Percentiles rank a stretch among this genome's conserved stretches.
Conservation (phyloP, 2,797 vertebrate species). For the Manis pentadactyla region DNA sequence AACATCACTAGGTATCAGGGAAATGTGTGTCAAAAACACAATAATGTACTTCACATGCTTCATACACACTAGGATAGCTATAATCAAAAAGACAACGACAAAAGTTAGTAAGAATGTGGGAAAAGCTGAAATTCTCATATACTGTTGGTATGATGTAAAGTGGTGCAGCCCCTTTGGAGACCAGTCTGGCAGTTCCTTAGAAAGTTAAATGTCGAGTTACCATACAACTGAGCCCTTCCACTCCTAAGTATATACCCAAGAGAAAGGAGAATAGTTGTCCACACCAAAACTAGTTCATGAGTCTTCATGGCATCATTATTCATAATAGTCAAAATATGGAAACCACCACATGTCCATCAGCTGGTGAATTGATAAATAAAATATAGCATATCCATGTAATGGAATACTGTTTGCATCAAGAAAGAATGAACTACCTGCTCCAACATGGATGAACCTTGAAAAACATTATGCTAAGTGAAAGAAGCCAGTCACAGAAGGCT, state of each 20-base stretch:
- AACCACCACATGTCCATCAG: background rate
- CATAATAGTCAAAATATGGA: background rate
- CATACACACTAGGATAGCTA: background rate
- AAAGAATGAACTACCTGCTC: background rate
- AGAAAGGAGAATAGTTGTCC: background rate
- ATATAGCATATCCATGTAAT: background rate
- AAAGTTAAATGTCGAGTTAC: background rate
- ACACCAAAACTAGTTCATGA: background rate
- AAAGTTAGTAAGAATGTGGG: background rate
- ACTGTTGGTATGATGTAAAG: background rate
- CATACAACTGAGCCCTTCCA: background rate
- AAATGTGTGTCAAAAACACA: background rate
- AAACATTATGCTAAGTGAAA: background rate
- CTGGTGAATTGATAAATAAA: background rate
- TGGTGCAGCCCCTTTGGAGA: background rate
- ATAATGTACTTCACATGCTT: background rate
- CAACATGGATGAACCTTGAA: background rate
- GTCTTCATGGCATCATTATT: background rate
- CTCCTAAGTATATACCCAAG: background rate
- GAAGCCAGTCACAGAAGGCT: background rate
- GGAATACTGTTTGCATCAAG: background rate
- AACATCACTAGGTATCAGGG: background rate
- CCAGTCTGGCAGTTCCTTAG: background rate
- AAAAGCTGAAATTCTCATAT: background rate
- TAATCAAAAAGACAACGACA: background rate